Evolutionary conservation across 2,113 vertebrate genomes (phyloP).

Genomic region (Mustela lutreola): DNA sequence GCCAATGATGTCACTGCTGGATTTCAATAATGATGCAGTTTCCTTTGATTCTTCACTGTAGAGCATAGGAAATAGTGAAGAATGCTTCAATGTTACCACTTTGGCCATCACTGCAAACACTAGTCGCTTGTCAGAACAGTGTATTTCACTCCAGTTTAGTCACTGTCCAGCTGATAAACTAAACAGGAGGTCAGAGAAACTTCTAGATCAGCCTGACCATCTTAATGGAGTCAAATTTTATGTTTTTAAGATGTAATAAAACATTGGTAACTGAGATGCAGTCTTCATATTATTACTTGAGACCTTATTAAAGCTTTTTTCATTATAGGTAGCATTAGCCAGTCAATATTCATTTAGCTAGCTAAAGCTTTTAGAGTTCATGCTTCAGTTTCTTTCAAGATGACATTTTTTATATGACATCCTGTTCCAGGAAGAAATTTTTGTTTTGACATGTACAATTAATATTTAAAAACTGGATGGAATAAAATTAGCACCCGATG

Average conservation of each 20-base stretch:
- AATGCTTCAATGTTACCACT: background rate
- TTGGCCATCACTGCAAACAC: background rate
- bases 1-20: background rate
- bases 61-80: background rate
- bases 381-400: conserved; percentile 76
- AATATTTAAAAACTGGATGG: conserved; percentile 78
- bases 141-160: background rate
- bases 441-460: conserved; percentile 82
- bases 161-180: background rate
- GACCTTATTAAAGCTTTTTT: conserved; percentile 53
- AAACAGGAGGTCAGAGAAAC: background rate
- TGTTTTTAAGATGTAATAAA: conserved; percentile 13
- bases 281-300: conserved; percentile 54
- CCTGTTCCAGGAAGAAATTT: conserved; percentile 74
- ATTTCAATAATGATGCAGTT: background rate
- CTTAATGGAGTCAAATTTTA: background rate
- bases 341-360: conserved; percentile 74
- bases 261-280: background rate
- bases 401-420: conserved; percentile 75
- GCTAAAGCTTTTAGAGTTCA: conserved; percentile 76
- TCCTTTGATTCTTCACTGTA: background rate
- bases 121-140: background rate
- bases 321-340: conserved; percentile 66
- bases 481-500: conserved; percentile 79
- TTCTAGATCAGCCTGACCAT: background rate